Evolutionary conservation across 2,888 invertebrate genomes (phyloP).

Genomic region (Calameuta filiformis): DNA sequence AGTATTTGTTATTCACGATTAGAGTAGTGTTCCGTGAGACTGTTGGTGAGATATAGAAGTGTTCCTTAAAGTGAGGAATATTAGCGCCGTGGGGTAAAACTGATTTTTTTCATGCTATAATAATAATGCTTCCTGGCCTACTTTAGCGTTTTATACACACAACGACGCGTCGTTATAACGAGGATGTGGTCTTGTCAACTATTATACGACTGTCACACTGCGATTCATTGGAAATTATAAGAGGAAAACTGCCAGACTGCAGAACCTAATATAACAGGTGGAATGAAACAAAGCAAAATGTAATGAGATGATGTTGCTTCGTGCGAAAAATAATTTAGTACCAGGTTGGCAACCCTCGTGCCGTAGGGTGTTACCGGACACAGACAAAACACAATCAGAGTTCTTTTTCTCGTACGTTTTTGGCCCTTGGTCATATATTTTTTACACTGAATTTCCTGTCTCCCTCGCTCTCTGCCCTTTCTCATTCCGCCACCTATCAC

Average conservation of each 20-base stretch:
- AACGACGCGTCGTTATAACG: neutral
- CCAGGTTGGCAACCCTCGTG: neutral
- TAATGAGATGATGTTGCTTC: neutral
- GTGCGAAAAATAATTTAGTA: neutral
- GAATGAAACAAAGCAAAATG: neutral
- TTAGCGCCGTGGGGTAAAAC: neutral
- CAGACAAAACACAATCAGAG: conserved; percentile 9
- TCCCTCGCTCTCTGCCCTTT: conserved; percentile 3
- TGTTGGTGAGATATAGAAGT: neutral
- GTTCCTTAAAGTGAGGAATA: neutral
- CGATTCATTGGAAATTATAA: neutral
- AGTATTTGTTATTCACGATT: neutral
- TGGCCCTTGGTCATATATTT: neutral
- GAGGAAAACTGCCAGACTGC: neutral
- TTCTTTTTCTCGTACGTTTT: conserved; percentile 3
- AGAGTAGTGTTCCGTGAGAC: neutral
- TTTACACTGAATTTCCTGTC: conserved; percentile 5
- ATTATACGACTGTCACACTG: neutral
- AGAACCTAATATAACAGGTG: neutral
- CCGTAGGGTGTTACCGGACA: neutral
- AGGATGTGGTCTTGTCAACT: neutral
- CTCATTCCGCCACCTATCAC: neutral
- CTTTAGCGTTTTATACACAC: neutral
- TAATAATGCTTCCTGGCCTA: neutral
- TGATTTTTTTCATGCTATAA: neutral